A percentile compares a stretch with the other conserved stretches of the same genome.
phyloP scores from a whole-genome alignment of 2,888 invertebrate genomes.

The Caenorhabditis macrosperma region DNA sequence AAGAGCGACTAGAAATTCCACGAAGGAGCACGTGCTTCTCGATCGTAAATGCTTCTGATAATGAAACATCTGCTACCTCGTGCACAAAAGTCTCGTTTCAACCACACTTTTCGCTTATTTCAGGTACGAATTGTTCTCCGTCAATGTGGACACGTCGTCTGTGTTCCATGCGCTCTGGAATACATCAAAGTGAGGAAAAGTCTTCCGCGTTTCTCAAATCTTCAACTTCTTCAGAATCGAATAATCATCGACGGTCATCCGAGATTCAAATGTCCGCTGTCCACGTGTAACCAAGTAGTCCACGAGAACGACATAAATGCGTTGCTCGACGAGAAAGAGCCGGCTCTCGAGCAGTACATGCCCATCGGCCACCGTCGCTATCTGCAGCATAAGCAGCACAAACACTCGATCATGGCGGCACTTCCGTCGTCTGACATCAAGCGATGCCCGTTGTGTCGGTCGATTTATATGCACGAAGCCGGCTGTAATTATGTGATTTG shows the following conservation, averaged over 20 bases:
- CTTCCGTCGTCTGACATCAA: slow-evolving; percentile 53
- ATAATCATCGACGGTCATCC: slow-evolving; percentile 60
- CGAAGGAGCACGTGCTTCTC: slow-evolving; percentile 17
- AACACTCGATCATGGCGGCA: slow-evolving; percentile 59
- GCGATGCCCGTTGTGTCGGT: slow-evolving; percentile 59
- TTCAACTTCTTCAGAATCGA: slow-evolving; percentile 33
- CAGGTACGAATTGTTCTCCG: slow-evolving; percentile 59
- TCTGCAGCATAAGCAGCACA: slow-evolving; percentile 65
- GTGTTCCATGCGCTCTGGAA: slow-evolving; percentile 63
- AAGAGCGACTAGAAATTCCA: neutral
- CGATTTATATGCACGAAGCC: slow-evolving; percentile 44
- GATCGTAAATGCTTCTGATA: no score
- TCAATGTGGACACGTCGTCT: slow-evolving; percentile 64
- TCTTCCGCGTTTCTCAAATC: neutral
- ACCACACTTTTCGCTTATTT: neutral
- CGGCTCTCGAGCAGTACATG: slow-evolving; percentile 63
- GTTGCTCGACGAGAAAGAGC: slow-evolving; percentile 66
- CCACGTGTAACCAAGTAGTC: slow-evolving; percentile 49
- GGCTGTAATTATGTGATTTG: slow-evolving; percentile 66
- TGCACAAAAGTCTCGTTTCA: no score
- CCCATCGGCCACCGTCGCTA: slow-evolving; percentile 54
- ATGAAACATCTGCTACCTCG: neutral
- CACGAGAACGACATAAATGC: slow-evolving; percentile 71
- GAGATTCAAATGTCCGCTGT: slow-evolving; percentile 60
- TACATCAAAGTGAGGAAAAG: slow-evolving; percentile 59